Base-by-base conservation (phyloP, 2,888 invertebrate species). In the Melitaea athalia region DNA sequence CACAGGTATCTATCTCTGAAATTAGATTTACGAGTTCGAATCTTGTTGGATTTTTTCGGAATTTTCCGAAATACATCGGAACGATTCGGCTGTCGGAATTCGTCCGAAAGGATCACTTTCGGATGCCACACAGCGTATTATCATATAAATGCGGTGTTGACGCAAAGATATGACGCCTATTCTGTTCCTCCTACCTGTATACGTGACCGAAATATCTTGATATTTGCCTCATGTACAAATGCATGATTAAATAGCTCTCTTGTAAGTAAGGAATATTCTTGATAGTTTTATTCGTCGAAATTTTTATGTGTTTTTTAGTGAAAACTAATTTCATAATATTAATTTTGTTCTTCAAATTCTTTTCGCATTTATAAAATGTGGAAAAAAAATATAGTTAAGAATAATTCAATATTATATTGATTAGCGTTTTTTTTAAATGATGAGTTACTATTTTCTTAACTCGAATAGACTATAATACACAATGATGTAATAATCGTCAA, bases 11-110 rank as follows among this genome's bases (percentile, higher is more conserved):
- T 72, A 80, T 80, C 83, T 83, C 81, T 83, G 81, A 85, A 91
- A 92, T 91, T 91, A 89, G 89, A 92, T 91, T 91, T 91, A 88
- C 86, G 88, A 88, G 84, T 87, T 84, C 83, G 85, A 85, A 86
- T 86, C 89, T 89, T 89, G 89, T 88, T 85, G 86, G 88, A 86
- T 87, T 85, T 89, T 89, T 89, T 88, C 85, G 86, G 88, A 86
- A 88, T 85, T 87, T 85, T 86, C 86, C 70, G 62, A 83, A 81
- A 77, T 82, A 79, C 80, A 83, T 81, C 77, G 74, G 82, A 87
- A 90, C 89, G 88, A 87, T 86, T 88, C 14, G 45, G 45, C 11
- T 11, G 14, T 45, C 45, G 45, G 11, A 14, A 45, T 14, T 45
- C 45, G 45, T 45, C 45, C 45, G 11, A 45, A 11, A 45, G 82